These are phyloP conservation scores for Phrynocephalus vlangalii DNA, from an alignment of 2,797 vertebrate genomes.

Conservation along the genomic window DNA sequence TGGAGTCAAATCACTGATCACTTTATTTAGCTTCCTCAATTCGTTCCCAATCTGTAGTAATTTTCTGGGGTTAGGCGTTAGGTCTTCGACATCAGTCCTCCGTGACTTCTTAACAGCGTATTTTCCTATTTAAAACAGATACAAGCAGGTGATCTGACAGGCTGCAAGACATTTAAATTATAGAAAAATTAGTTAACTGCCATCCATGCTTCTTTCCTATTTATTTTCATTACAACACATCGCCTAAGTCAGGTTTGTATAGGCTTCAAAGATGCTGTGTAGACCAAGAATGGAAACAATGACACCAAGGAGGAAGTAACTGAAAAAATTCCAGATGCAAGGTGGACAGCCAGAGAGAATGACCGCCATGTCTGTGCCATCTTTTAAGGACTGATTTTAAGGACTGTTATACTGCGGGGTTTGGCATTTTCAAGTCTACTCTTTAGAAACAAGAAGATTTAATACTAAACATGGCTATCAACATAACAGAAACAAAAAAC, in stretches of 20 bases:
- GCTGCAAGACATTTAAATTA: conserved; percentile 17
- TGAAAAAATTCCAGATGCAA: background rate
- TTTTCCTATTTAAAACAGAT: conserved; percentile 83
- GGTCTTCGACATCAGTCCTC: conserved; percentile 96
- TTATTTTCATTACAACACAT: conserved; percentile 56
- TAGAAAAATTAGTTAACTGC: background rate
- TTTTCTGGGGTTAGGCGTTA: conserved; percentile 97
- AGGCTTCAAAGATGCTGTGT: background rate
- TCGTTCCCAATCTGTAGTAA: conserved; percentile 98
- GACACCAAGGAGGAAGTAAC: background rate
- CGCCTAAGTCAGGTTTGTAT: conserved; percentile 37
- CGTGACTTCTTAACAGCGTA: conserved; percentile 96
- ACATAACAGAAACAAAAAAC: background rate
- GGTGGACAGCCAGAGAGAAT: background rate
- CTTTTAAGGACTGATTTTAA: background rate
- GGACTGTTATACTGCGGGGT: no score
- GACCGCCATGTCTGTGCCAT: background rate
- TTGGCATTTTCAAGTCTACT: no score
- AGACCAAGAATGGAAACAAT: no score
- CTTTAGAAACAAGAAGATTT: background rate
- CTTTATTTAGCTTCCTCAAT: conserved; percentile 96
- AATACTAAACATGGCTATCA: background rate
- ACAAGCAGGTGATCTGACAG: conserved; percentile 23
- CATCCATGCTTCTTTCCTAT: background rate
- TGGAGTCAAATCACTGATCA: conserved; percentile 96